Conservation (phyloP, 2,888 invertebrate genomes). For the Candidula unifasciata region DNA sequence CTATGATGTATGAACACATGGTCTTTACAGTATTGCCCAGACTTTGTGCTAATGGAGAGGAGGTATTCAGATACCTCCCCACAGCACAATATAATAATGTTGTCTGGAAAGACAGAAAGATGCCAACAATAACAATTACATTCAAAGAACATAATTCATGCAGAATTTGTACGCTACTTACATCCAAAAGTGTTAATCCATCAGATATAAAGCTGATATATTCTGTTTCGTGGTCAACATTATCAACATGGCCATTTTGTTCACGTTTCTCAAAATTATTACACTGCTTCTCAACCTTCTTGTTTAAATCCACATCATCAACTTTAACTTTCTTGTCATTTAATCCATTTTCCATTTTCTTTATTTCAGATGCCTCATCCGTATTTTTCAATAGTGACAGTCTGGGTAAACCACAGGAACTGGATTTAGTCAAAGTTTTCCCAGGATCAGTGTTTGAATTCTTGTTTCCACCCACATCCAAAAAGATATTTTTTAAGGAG, state of each 20-base stretch:
- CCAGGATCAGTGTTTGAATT: neutral
- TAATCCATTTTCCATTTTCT: neutral
- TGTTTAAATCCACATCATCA: neutral
- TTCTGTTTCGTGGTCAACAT: slow-evolving; percentile 15
- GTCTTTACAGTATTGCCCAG: too few relatives aligned
- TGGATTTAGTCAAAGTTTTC: neutral
- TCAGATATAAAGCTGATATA: slow-evolving; percentile 10
- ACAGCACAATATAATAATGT: too few relatives aligned
- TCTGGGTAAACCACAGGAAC: neutral
- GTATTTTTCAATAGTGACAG: neutral
- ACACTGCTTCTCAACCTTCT: neutral
- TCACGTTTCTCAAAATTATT: neutral
- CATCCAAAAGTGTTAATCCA: slow-evolving; percentile 20
- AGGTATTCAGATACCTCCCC: too few relatives aligned
- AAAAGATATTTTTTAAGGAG: neutral
- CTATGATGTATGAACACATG: too few relatives aligned
- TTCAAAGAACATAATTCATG: too few relatives aligned
- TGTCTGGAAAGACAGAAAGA: too few relatives aligned
- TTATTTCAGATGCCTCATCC: neutral
- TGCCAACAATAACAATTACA: neutral
- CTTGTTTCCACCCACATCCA: neutral
- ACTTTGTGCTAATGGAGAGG: too few relatives aligned
- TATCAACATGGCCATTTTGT: neutral
- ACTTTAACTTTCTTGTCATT: neutral
- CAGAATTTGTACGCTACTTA: neutral